Evolutionary conservation across 2,113 vertebrate genomes (phyloP).

Genomic region (Indri indri): DNA sequence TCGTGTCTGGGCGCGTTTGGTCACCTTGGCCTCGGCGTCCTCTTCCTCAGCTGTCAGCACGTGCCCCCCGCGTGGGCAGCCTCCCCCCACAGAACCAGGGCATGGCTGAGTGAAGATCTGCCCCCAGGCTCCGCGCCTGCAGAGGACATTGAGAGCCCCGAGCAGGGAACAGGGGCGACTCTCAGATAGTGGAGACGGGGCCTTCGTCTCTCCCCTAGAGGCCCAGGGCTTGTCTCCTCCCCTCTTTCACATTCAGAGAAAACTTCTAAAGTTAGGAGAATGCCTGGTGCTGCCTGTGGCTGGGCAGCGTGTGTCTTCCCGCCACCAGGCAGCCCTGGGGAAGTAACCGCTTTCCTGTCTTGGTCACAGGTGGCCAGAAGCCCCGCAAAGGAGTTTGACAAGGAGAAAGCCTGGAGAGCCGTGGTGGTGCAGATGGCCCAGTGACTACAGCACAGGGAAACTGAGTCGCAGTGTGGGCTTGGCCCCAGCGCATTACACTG

Average conservation of each 20-base stretch:
- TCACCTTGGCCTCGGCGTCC: not conserved
- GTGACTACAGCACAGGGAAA: slow-evolving; percentile 76
- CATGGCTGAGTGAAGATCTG: not conserved
- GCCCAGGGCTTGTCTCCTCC: not conserved
- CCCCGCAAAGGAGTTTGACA: slow-evolving; percentile 93
- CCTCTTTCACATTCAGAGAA: not conserved
- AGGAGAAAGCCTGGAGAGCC: slow-evolving; percentile 97
- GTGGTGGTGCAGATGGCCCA: slow-evolving; percentile 98
- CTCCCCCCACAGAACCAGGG: not conserved
- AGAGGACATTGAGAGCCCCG: too few species aligned
- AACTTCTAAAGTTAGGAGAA: too few species aligned
- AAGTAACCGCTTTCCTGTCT: not conserved
- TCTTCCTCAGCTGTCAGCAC: not conserved
- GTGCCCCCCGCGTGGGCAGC: accelerated
- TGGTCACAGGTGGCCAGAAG: slow-evolving; percentile 85
- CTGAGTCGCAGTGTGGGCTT: not conserved
- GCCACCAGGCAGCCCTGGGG: accelerated
- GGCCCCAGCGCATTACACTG: not conserved
- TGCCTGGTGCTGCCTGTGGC: not conserved
- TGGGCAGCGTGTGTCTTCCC: accelerated
- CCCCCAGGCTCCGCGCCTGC: not conserved
- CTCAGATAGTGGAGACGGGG: not conserved
- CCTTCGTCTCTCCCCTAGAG: not conserved
- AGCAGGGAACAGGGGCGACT: accelerated
- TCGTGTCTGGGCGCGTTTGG: too few species aligned